Evolutionary conservation across 1,140 invertebrate genomes (phyloP).

Genomic region (Drosophila sproati): DNA sequence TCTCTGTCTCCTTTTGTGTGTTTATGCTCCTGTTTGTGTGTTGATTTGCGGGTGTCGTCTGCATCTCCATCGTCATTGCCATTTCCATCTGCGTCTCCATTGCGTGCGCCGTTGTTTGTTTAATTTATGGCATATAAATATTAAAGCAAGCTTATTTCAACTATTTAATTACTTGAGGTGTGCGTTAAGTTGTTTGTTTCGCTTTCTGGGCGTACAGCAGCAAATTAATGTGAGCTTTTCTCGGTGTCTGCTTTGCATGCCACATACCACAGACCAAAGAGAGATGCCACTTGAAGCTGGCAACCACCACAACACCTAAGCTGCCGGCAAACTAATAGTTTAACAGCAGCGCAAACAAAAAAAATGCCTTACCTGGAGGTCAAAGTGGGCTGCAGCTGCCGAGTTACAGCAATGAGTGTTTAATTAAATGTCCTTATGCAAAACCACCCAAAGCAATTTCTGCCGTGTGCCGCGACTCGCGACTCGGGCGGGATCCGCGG

Average conservation of each 20-base stretch:
- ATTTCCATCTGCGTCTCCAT: conserved; percentile 10
- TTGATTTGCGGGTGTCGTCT: conserved; percentile 12
- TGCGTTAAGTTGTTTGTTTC: conserved; percentile 43
- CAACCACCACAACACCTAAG: not conserved
- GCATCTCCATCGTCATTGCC: not conserved
- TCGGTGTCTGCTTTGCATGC: conserved; percentile 3
- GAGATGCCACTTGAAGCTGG: not conserved
- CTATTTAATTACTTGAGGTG: conserved; percentile 79
- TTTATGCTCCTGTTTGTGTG: not conserved
- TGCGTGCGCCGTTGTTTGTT: conserved; percentile 64
- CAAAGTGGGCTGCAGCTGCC: conserved; percentile 10
- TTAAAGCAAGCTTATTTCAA: conserved; percentile 77
- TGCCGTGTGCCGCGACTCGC: not conserved
- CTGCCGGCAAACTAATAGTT: conserved; percentile 34
- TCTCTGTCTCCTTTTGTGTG: conserved; percentile 22
- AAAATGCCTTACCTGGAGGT: conserved; percentile 10
- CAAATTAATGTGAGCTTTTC: conserved; percentile 20
- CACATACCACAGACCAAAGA: not conserved
- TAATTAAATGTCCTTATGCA: conserved; percentile 46
- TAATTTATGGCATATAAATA: conserved; percentile 81
- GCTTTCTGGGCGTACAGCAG: not conserved
- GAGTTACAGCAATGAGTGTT: conserved; percentile 33
- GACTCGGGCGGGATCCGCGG: not conserved
- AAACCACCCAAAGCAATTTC: conserved; percentile 8
- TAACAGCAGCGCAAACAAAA: conserved; percentile 15